phyloP scores from a whole-genome alignment of 2,888 invertebrate genomes.

The Periphyllus acericola region DNA sequence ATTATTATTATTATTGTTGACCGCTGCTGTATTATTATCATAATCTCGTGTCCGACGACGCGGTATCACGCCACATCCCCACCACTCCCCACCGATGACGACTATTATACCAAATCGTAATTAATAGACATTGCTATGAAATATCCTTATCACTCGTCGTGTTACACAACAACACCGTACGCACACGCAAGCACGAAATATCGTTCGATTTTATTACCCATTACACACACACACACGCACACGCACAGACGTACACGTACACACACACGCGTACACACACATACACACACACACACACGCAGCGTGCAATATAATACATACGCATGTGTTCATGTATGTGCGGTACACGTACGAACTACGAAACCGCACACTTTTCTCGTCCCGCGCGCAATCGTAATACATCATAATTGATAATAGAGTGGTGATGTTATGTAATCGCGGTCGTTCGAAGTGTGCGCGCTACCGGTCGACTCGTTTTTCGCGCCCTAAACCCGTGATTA shows the following conservation, averaged over 20 bases:
- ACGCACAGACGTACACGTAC: neutral
- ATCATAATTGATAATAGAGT: neutral
- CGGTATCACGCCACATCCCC: neutral
- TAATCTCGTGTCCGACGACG: too few relatives aligned
- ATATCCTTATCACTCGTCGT: neutral
- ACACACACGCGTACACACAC: neutral
- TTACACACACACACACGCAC: neutral
- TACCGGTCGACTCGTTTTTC: neutral
- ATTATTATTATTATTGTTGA: too few relatives aligned
- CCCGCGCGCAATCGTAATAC: neutral
- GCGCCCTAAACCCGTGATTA: too few relatives aligned
- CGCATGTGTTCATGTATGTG: neutral
- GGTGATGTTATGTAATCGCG: neutral
- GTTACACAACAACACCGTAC: neutral
- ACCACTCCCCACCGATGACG: neutral
- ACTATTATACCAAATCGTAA: neutral
- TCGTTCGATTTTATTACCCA: neutral
- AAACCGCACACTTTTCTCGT: neutral
- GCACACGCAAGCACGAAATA: neutral
- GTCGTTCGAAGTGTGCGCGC: neutral
- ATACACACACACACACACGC: too few relatives aligned
- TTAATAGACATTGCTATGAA: neutral
- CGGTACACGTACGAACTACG: neutral
- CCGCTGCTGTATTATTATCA: too few relatives aligned
- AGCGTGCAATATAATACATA: neutral